Base-by-base conservation (phyloP, 1,140 invertebrate species). In the Drosophila persimilis region DNA sequence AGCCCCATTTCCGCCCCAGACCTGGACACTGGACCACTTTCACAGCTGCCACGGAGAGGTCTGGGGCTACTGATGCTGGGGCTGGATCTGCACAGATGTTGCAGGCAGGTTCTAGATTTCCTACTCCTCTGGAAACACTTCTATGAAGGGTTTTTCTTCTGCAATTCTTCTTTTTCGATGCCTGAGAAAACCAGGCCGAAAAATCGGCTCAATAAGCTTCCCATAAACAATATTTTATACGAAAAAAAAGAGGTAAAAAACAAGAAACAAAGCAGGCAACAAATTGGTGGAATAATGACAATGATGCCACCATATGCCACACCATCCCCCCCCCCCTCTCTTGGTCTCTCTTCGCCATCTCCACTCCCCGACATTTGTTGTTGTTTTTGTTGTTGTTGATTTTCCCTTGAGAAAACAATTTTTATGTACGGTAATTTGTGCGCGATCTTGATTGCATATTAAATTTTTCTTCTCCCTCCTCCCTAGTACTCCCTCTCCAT, bases 371-470 rank as follows among this genome's bases (percentile, higher is more conserved):
- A 39, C 35, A 13, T 39, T 39, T 39, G 11, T 71, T 78, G 75
- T 78, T 50, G 53, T 77, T 77, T 73, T 80, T 84, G 65, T 64
- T 84, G 65, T 64, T 74, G 60, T 75, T 75, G 22, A 48, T 69
- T 80, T 86, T 86, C 83, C 83, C 83, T 86, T 86, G 83, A 86
- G 83, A 86, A 86, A 86, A 86, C 71, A 72, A 86, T 86, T 83
- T 86, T 85, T 81, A 75, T 88, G 79, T 88, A 83, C 83, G 79
- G 83, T 86, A 86, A 86, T 86, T 86, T 86, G 83, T 88, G 83
- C 83, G 83, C 83, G 83, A 86, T 86, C 83, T 86, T 86, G 83
- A 86, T 86, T 86, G 83, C 83, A 86, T 86, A 86, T 86, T 86
- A 88, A 86, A 86, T 88, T 89, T 81, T 81, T 70, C 59, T 67